A percentile compares a stretch with the other conserved stretches of the same genome.
Evolutionary conservation across 1,140 invertebrate genomes (phyloP).

Genomic region (Drosophila erecta): DNA sequence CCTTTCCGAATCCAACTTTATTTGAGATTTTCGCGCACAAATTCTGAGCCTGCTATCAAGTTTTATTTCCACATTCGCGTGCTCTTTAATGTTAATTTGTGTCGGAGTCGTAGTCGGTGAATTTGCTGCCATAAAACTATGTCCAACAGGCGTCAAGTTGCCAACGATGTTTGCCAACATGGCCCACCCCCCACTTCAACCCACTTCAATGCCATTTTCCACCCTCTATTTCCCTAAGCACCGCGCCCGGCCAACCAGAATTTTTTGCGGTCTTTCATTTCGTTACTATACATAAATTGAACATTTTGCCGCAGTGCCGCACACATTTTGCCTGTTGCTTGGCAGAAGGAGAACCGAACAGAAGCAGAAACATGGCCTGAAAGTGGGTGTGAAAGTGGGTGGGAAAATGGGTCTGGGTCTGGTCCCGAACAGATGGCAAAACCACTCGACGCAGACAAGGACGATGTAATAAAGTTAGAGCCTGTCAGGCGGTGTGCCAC

Average conservation of each 20-base stretch:
- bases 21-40: constrained; percentile 7
- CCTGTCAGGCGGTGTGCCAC: constrained; percentile 66
- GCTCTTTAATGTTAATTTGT: constrained; percentile 52
- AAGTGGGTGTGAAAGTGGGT: not conserved
- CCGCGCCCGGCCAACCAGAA: not conserved
- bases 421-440: constrained; percentile 48
- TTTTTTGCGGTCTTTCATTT: constrained; percentile 51
- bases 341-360: constrained; percentile 1
- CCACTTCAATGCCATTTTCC: not conserved
- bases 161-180: constrained; percentile 39
- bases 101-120: not conserved
- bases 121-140: constrained; percentile 52
- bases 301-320: constrained; percentile 74
- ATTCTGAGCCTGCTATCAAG: constrained; percentile 4
- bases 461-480: constrained; percentile 77
- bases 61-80: constrained; percentile 53
- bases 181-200: not conserved
- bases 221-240: constrained; percentile 9
- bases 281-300: constrained; percentile 67
- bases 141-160: constrained; percentile 45
- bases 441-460: constrained; percentile 65
- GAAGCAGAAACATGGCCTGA: not conserved
- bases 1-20: constrained; percentile 14
- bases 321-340: constrained; percentile 68
- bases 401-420: constrained; percentile 8